phyloP scores from a whole-genome alignment of 2,113 vertebrate species.

The Coturnix japonica region DNA sequence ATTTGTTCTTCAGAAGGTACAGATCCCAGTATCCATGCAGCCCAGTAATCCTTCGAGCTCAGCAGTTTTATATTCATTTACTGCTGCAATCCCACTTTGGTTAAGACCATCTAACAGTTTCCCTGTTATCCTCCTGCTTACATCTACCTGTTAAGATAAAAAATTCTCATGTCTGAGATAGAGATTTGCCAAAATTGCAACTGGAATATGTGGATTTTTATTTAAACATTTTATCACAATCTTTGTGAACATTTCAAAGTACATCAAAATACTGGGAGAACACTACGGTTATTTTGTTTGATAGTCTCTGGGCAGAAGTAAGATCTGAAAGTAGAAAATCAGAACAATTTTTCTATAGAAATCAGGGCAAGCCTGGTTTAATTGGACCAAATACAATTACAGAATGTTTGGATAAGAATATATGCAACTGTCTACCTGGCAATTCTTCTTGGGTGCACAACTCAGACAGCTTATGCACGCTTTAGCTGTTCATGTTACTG shows the following conservation, averaged over 20 bases:
- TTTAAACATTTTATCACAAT: neutral
- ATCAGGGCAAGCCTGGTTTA: neutral
- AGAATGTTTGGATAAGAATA: neutral
- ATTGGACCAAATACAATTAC: neutral
- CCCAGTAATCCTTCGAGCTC: neutral
- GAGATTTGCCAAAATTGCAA: neutral
- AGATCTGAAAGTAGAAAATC: conserved; percentile 19
- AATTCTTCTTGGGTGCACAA: neutral
- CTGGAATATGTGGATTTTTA: neutral
- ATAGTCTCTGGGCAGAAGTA: neutral
- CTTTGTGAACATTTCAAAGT: neutral
- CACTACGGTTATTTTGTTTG: neutral
- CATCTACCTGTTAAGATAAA: neutral
- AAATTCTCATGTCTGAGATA: neutral
- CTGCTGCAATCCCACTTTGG: neutral
- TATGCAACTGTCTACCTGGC: neutral
- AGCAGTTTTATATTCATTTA: neutral
- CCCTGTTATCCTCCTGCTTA: neutral
- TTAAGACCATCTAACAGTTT: neutral
- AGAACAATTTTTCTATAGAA: neutral
- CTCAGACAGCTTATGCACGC: neutral
- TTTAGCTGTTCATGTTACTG: neutral
- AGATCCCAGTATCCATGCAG: neutral
- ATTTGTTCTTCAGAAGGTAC: neutral
- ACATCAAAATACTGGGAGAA: neutral